Conservation (phyloP, 2,888 invertebrate genomes). For the Brassicogethes aeneus region DNA sequence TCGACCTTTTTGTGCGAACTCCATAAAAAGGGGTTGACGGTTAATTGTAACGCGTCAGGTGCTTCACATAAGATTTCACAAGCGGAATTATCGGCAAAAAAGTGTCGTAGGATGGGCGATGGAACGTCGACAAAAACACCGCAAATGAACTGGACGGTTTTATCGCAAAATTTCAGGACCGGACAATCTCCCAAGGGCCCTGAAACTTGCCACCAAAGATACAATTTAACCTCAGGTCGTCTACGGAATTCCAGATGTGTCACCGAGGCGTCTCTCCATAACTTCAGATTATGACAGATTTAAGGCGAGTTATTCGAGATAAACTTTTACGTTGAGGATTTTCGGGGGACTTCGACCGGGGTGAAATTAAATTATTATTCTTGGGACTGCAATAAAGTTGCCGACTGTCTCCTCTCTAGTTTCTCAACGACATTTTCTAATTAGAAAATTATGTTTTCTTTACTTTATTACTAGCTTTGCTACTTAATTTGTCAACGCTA, state of each 20-base stretch:
- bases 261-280: background rate
- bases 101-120: background rate
- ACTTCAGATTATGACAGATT: background rate
- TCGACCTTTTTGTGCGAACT: no score
- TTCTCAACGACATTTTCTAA: no score
- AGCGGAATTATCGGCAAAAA: background rate
- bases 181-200: background rate
- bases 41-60: background rate
- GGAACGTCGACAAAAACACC: background rate
- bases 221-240: constrained; percentile 1
- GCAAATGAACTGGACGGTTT: background rate
- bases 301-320: background rate
- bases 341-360: background rate
- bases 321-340: background rate
- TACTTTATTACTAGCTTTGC: no score
- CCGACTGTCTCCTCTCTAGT: no score
- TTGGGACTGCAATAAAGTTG: no score
- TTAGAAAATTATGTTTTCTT: no score
- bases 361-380: background rate
- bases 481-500: no score
- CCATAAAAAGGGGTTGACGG: no score
- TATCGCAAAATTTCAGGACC: background rate
- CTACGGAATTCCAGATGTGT: background rate
- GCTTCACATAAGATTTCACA: background rate
- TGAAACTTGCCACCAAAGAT: no score